A percentile compares a stretch with the other conserved stretches of the same genome.
phyloP scores from a whole-genome alignment of 2,797 vertebrate species.

The Cossypha niveicapilla region DNA sequence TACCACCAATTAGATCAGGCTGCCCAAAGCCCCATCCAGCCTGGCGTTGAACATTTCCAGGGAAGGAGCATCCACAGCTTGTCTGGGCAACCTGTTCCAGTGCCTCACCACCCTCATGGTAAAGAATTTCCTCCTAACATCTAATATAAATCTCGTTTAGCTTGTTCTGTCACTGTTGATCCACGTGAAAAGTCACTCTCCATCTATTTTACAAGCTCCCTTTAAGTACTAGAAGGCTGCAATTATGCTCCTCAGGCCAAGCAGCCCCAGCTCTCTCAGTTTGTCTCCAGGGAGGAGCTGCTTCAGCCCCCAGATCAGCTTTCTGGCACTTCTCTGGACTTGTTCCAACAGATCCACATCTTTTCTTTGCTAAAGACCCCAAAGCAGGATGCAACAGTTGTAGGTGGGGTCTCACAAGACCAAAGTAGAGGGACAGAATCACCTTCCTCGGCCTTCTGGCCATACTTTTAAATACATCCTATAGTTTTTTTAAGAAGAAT shows the following conservation, averaged over 20 bases:
- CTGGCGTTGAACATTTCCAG: not conserved
- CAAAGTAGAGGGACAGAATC: not conserved
- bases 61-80: not conserved
- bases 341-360: not conserved
- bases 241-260: rapidly evolving
- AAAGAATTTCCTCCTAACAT: not conserved
- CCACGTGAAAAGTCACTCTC: not conserved
- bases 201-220: not conserved
- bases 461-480: not conserved
- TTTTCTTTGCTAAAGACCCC: not conserved
- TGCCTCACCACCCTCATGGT: not conserved
- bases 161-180: not conserved
- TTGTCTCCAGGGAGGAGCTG: not conserved
- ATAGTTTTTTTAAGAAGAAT: not conserved
- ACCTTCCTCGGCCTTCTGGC: rapidly evolving
- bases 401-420: not conserved
- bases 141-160: not conserved
- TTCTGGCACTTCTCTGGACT: not conserved
- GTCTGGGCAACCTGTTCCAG: not conserved
- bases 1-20: not conserved
- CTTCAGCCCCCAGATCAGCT: not conserved
- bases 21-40: not conserved
- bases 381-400: not conserved
- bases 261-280: not conserved
- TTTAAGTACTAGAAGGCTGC: not conserved